Evolutionary conservation across 1,140 invertebrate species (phyloP), one percentile per base, ranked within the genome.

Genomic region (Melipona quadrifasciata): DNA sequence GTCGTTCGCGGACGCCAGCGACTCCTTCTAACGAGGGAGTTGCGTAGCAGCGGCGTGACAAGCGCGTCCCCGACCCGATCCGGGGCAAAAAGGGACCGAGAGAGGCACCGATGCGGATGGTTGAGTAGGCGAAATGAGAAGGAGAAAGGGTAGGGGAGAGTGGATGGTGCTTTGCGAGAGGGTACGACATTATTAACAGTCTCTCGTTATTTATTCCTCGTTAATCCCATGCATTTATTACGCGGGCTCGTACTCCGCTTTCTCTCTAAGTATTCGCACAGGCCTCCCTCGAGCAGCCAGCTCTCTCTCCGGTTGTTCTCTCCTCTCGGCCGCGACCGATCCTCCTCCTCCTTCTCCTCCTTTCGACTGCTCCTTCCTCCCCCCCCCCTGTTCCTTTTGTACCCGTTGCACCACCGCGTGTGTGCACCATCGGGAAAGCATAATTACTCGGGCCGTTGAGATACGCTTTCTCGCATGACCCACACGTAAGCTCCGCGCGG

Each of bases 141-240:
- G 85, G 86, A 86, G 88, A 8, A 16, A 27, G 34, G 58, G 55
- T 65, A 72, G 80, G 65, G 71, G 53, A 34, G 5, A 53, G 34
- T 21, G 61, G 67, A 55, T 24, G 80, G 86, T 81, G 83, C 81
- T 85, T 81, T 85, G 71, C 84, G 68, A 47, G 76, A 84, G 87
- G 87, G 87, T 91, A 91, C 85, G 88, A 89, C 87, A 89, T 89
- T 89, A 89, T 92, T 90, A 91, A 92, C 91, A 91, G 89, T 92
- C 91, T 88, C 90, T 92, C 86, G 90, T 93, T 92, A 92, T 93
- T 92, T 93, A 92, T 93, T 92, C 90, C 89, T 93, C 90, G 91
- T 93, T 93, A 93, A 92, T 93, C 90, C 88, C 82, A 86, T 81
- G 86, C 90, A 88, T 91, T 91, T 91, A 91, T 91, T 90, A 91